Evolutionary conservation across 2,113 vertebrate species (phyloP).

Genomic region (Struthidea cinerea): DNA sequence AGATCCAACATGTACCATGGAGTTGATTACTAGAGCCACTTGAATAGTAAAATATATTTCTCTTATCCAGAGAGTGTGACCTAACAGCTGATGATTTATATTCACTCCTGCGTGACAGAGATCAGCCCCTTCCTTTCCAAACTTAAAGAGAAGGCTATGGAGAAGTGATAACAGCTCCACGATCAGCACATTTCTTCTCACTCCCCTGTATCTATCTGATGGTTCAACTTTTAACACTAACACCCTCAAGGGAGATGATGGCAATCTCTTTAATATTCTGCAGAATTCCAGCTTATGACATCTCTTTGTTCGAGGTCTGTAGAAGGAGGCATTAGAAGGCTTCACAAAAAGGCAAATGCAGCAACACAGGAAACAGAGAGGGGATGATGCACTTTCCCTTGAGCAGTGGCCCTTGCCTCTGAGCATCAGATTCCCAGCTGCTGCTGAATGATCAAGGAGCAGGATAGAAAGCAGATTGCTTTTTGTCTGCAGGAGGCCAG

Average conservation of each 20-base stretch:
- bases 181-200: neutral
- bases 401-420: neutral
- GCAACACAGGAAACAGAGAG: neutral
- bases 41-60: neutral
- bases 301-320: neutral
- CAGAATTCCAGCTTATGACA: neutral
- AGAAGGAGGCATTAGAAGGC: neutral
- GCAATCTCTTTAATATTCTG: neutral
- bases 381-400: neutral
- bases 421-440: neutral
- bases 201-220: neutral
- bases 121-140: neutral
- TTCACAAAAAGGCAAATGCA: neutral
- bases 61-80: neutral
- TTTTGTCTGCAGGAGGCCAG: neutral
- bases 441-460: neutral
- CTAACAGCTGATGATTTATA: neutral
- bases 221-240: neutral
- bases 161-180: neutral
- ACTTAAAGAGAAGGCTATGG: neutral
- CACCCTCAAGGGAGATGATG: neutral
- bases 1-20: neutral
- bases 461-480: neutral
- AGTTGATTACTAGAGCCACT: neutral
- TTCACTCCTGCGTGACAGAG: neutral